A percentile compares a stretch with the other conserved stretches of the same genome.
phyloP scores from a whole-genome alignment of 2,113 vertebrate species.

The Salvelinus fontinalis region DNA sequence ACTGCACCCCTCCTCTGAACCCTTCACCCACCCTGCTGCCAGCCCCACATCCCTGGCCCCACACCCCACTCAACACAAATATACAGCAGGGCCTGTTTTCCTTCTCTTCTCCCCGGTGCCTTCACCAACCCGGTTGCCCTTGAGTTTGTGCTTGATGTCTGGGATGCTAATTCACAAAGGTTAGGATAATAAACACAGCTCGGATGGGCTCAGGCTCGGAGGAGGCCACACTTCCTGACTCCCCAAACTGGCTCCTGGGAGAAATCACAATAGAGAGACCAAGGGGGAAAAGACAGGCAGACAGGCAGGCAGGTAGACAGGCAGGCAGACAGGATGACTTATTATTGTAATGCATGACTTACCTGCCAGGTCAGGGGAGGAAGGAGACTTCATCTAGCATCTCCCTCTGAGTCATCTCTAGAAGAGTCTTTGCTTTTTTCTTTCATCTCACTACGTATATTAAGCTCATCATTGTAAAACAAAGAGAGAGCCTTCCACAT shows the following conservation, averaged over 20 bases:
- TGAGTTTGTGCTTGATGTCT: constrained; percentile 59
- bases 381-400: background rate
- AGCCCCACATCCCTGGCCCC: constrained; percentile 2
- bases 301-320: constrained; percentile 16
- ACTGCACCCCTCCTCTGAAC: constrained; percentile 21
- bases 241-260: constrained; percentile 34
- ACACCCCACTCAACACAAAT: constrained; percentile 53
- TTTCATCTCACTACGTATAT: background rate
- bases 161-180: constrained; percentile 62
- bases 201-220: constrained; percentile 49
- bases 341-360: constrained; percentile 19
- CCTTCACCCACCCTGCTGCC: background rate
- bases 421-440: background rate
- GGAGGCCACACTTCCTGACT: constrained; percentile 60
- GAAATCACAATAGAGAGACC: constrained; percentile 42
- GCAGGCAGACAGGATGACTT: constrained; percentile 21
- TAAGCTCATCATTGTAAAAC: background rate
- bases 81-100: constrained; percentile 56
- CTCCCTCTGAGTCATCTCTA: background rate
- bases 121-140: constrained; percentile 45
- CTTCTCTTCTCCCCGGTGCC: constrained; percentile 44
- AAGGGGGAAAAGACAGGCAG: constrained; percentile 33
- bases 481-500: background rate
- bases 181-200: constrained; percentile 73
- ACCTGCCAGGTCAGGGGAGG: constrained; percentile 10